Evolutionary conservation across 2,888 invertebrate species (phyloP).

Genomic region (Orthosia cruda): DNA sequence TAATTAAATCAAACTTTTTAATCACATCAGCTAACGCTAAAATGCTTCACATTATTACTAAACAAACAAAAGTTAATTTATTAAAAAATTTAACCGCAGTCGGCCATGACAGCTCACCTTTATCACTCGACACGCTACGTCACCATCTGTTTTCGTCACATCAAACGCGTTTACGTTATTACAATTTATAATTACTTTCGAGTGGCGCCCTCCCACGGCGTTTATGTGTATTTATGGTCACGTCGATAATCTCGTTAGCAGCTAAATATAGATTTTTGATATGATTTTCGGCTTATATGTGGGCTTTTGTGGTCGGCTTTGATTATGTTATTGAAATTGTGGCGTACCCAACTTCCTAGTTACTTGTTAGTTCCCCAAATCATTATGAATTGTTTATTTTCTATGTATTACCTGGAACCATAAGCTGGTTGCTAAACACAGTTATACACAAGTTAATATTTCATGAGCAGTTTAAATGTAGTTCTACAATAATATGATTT

Average conservation of each 20-base stretch:
- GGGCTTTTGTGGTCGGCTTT: neutral
- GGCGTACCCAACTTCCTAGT: neutral
- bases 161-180: conserved; percentile 52
- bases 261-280: conserved; percentile 21
- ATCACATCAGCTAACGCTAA: conserved; percentile 28
- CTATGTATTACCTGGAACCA: too few relatives aligned
- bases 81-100: conserved; percentile 34
- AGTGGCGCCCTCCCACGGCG: conserved; percentile 63
- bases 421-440: too few relatives aligned
- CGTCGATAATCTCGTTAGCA: conserved; percentile 41
- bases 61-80: conserved; percentile 46
- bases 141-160: conserved; percentile 64
- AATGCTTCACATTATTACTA: conserved; percentile 5
- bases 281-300: conserved; percentile 1
- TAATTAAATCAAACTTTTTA: conserved; percentile 7
- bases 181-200: conserved; percentile 57
- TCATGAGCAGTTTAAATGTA: too few relatives aligned
- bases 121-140: conserved; percentile 61
- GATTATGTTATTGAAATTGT: conserved; percentile 7
- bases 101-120: conserved; percentile 58
- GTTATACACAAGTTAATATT: too few relatives aligned
- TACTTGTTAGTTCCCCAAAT: neutral
- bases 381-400: too few relatives aligned
- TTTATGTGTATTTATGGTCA: conserved; percentile 52
- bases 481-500: too few relatives aligned